These are phyloP conservation scores for Acronicta aceris DNA, from an alignment of 2,888 invertebrate species.

Conservation along the genomic window DNA sequence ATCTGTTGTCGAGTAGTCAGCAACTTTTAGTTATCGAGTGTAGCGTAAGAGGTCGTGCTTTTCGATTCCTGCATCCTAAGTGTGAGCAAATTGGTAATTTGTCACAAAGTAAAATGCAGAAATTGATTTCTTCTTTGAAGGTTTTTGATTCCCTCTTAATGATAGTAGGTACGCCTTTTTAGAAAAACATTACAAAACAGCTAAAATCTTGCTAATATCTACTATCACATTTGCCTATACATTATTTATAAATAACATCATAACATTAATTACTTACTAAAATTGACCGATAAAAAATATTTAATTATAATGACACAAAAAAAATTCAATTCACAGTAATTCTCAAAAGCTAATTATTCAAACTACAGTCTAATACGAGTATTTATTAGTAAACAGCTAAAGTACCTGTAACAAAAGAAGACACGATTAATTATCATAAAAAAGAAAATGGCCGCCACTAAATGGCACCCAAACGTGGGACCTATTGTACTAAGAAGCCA, in stretches of 20 bases:
- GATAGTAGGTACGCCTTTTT: neutral
- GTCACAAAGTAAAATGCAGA: conserved; percentile 69
- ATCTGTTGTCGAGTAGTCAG: conserved; percentile 64
- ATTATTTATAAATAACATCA: too few relatives aligned
- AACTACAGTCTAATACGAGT: conserved; percentile 25
- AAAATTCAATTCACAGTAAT: neutral
- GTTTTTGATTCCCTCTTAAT: neutral
- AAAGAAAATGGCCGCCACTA: conserved; percentile 49
- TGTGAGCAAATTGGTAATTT: conserved; percentile 50
- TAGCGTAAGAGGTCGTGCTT: conserved; percentile 56
- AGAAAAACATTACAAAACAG: neutral
- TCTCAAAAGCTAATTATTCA: conserved; percentile 2
- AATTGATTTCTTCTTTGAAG: conserved; percentile 33
- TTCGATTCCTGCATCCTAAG: conserved; percentile 66
- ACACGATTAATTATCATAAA: conserved; percentile 58
- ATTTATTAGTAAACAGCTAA: conserved; percentile 31
- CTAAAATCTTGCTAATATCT: too few relatives aligned
- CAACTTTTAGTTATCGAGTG: conserved; percentile 29
- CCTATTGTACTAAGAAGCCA: conserved; percentile 48
- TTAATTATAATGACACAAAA: too few relatives aligned
- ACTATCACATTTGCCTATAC: too few relatives aligned
- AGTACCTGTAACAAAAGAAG: conserved; percentile 68
- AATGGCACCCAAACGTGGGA: conserved; percentile 47
- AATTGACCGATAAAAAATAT: too few relatives aligned
- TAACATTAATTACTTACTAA: too few relatives aligned